These are phyloP conservation scores for western clawed frog (Xenopus tropicalis) DNA, from an alignment of 2,113 vertebrate genomes.

Conservation along the genomic window DNA sequence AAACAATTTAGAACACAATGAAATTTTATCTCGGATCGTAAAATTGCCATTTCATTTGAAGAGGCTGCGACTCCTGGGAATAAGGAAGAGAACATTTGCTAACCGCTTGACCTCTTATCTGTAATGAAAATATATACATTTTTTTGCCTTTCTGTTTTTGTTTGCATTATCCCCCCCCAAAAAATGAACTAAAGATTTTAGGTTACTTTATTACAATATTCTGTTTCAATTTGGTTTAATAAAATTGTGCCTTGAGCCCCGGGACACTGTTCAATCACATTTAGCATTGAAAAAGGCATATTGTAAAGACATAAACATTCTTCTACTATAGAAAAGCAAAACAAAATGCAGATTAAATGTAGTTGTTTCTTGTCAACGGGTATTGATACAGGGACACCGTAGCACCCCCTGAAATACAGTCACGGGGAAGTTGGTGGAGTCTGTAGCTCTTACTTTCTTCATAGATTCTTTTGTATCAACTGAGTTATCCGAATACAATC, in stretches of 20 bases:
- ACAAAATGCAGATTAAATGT: too few relatives aligned
- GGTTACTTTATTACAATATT: not conserved
- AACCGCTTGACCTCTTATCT: slow-evolving; percentile 39
- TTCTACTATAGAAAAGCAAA: too few relatives aligned
- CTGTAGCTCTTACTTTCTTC: too few relatives aligned
- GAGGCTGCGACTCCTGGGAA: slow-evolving; percentile 43
- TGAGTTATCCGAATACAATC: too few relatives aligned
- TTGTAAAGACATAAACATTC: not conserved
- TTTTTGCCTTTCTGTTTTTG: not conserved
- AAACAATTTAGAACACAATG: slow-evolving; percentile 44
- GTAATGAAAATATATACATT: slow-evolving; percentile 9
- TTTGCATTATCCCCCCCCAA: not conserved
- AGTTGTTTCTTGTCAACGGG: too few relatives aligned
- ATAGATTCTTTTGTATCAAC: too few relatives aligned
- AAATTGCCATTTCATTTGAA: slow-evolving; percentile 45
- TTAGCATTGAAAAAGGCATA: not conserved
- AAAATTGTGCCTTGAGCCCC: not conserved
- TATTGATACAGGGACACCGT: too few relatives aligned
- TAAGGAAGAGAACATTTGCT: slow-evolving; percentile 41
- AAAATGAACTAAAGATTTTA: not conserved
- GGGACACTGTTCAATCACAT: not conserved
- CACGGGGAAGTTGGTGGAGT: too few relatives aligned
- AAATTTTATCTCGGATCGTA: slow-evolving; percentile 43
- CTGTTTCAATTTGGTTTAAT: not conserved
- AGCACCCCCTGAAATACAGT: too few relatives aligned